Conservation (phyloP, 2,888 invertebrate genomes). For the Drosophila hamatofila region DNA sequence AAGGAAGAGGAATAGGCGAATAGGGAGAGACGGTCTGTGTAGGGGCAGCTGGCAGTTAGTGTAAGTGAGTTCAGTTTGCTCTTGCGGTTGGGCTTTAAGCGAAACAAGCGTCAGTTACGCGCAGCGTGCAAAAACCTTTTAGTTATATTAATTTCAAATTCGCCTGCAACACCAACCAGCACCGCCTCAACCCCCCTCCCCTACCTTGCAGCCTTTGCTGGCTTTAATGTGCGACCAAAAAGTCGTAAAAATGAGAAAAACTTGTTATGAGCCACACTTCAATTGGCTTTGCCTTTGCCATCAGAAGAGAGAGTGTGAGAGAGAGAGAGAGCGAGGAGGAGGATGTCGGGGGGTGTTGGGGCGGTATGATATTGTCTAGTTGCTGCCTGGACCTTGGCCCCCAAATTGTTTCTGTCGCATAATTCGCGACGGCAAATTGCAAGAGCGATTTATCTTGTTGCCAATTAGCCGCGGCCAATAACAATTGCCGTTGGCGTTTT, state of each 20-base stretch:
- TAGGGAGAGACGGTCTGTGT: neutral
- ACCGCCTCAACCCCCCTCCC: neutral
- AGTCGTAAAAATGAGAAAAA: constrained; percentile 66
- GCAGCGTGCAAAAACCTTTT: constrained; percentile 74
- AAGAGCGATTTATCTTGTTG: constrained; percentile 75
- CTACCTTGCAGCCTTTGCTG: constrained; percentile 28
- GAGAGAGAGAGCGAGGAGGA: too few species aligned
- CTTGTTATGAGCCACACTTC: constrained; percentile 52
- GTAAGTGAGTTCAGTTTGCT: constrained; percentile 1
- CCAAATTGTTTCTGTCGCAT: constrained; percentile 76
- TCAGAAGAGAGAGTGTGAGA: too few species aligned
- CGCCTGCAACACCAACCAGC: constrained; percentile 29
- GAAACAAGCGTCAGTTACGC: constrained; percentile 61
- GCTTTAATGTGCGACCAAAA: constrained; percentile 52
- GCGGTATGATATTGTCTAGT: neutral
- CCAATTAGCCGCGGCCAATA: constrained; percentile 67
- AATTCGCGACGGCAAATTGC: constrained; percentile 70
- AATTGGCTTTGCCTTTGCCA: constrained; percentile 21
- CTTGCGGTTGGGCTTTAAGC: constrained; percentile 4
- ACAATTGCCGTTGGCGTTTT: constrained; percentile 72
- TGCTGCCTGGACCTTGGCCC: constrained; percentile 53
- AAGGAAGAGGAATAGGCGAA: too few species aligned
- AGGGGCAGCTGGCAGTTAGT: constrained; percentile 4
- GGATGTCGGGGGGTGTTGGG: neutral
- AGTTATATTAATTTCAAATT: constrained; percentile 81